Conservation (phyloP, 2,797 vertebrate species). For the Gallirallus australis region DNA sequence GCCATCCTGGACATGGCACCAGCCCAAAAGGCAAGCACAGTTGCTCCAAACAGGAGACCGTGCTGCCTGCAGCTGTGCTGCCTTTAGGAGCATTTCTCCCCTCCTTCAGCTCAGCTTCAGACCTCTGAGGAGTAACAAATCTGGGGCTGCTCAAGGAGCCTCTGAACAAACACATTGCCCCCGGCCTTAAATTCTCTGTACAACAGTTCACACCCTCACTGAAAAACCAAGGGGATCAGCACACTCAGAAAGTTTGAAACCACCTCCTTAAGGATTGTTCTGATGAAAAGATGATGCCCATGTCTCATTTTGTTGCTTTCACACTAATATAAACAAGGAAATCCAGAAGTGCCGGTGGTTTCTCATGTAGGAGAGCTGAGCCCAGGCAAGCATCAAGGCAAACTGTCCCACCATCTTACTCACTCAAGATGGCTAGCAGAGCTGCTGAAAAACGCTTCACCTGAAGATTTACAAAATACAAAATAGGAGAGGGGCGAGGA, state of each 20-base stretch:
- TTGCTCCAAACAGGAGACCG: background rate
- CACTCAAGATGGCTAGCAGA: background rate
- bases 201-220: background rate
- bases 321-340: background rate
- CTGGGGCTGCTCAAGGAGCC: fast-evolving
- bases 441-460: background rate
- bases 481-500: background rate
- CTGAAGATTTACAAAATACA: background rate
- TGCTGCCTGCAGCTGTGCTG: background rate
- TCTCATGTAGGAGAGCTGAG: background rate
- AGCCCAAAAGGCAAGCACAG: background rate
- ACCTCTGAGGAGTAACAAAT: background rate
- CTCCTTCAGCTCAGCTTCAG: background rate
- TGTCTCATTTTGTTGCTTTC: background rate
- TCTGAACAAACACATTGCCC: background rate
- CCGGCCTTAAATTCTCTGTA: background rate
- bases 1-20: background rate
- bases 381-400: background rate
- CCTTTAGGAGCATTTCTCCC: background rate
- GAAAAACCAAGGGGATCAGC: background rate
- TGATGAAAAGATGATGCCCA: background rate
- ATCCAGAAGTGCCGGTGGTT: background rate
- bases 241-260: background rate
- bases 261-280: background rate
- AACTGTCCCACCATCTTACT: background rate